Percentiles rank a stretch among this genome's conserved stretches.
Conservation (phyloP, 2,113 vertebrate genomes). For the Tangachromis dhanisi region DNA sequence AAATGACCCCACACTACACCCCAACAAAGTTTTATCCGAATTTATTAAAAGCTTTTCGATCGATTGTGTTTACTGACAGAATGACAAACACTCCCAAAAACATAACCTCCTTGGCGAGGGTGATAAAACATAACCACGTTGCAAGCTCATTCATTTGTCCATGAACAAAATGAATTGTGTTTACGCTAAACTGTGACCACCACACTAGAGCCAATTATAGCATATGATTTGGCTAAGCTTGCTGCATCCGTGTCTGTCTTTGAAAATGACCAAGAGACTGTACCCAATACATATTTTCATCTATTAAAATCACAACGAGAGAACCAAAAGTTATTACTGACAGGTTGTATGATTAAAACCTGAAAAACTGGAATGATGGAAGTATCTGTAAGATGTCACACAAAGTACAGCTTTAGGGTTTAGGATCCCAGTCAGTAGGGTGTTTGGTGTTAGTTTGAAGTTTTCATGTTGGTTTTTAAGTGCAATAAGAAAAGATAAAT, state of each 20-base stretch:
- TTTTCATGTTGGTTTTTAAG: neutral
- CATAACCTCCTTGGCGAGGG: neutral
- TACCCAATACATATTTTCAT: neutral
- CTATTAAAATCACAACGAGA: neutral
- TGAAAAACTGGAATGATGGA: neutral
- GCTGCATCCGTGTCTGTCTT: neutral
- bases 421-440: neutral
- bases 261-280: neutral
- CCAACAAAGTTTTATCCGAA: neutral
- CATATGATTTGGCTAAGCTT: neutral
- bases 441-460: neutral
- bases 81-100: neutral
- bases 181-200: neutral
- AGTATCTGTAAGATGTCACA: neutral
- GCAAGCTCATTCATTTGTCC: neutral
- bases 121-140: neutral
- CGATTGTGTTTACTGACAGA: neutral
- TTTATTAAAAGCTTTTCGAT: neutral
- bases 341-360: neutral
- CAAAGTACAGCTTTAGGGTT: neutral
- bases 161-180: neutral
- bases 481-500: neutral
- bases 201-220: neutral
- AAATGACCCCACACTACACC: neutral
- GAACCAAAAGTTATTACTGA: neutral